Base-by-base conservation (phyloP, 1,140 invertebrate genomes). In the Lasaia peninsularis region DNA sequence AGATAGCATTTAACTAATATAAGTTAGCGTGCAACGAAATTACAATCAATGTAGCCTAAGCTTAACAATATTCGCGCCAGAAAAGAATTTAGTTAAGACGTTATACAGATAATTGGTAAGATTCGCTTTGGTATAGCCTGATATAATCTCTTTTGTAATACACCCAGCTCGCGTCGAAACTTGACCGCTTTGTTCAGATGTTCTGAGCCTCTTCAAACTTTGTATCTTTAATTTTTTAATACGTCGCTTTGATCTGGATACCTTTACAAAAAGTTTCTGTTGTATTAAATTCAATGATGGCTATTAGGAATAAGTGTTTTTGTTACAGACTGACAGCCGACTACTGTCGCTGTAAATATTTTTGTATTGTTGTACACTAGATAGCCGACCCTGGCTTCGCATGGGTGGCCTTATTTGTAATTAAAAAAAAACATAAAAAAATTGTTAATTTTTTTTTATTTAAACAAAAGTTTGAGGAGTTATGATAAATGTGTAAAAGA, bases 121-220 rank as follows among this genome's bases (percentile, higher is more conserved):
- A 76, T 80, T 80, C 65, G 75, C 66, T 69, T 66, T 65, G 75
- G 78, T 63, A 65, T 64, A 60, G 57, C 57, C 66, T 67, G 65
- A 69, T 70, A 37, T 71, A 71, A 79, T 76, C 73, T 67, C 54
- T 40, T 75, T 72, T 74, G 65, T 71, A 67, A 71, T 18, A 44
- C 58, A 56, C 59, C 62, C 56, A 55, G 57, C 59, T 37, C 14
- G 50, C 37, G 57, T 59, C 31, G 53, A 35, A 33, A 8, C 32
- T 31, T 44, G 40, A 44, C 40, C 40, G 50, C 50, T 52, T 59
- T 52, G 49, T 59, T 48, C 40, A 49, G 14, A 44, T 44, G 40
- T 44, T 44, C 20, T 44, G 40, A 44, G 40, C 40, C 40, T 44
- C 40, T 44, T 44, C 40, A 44, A 44, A 44, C 40, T 44, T 44